phyloP scores from a whole-genome alignment of 2,888 invertebrate species.

The Limenitis camilla region DNA sequence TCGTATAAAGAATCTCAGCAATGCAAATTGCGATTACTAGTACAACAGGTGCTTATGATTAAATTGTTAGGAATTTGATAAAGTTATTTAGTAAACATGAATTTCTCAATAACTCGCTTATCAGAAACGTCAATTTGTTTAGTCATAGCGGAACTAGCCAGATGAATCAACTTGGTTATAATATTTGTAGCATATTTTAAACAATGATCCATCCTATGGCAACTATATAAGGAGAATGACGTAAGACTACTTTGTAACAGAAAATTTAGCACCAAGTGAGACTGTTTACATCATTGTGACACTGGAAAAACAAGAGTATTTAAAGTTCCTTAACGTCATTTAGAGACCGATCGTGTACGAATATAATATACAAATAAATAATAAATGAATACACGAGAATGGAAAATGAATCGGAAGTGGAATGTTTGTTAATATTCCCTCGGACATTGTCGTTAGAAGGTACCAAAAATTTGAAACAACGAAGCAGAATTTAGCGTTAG shows the following conservation, averaged over 20 bases:
- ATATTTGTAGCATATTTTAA: slow-evolving; percentile 4
- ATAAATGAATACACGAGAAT: too few species aligned
- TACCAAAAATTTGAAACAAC: too few species aligned
- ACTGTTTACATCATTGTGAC: neutral
- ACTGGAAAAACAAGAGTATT: slow-evolving; percentile 11
- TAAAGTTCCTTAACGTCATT: neutral
- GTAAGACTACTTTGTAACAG: slow-evolving; percentile 1
- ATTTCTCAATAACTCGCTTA: slow-evolving; percentile 31
- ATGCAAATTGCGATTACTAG: neutral
- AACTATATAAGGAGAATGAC: slow-evolving; percentile 2
- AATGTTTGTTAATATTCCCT: too few species aligned
- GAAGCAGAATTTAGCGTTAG: too few species aligned
- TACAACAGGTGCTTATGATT: slow-evolving; percentile 24
- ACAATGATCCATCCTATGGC: neutral
- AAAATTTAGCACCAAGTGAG: neutral
- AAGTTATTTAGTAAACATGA: slow-evolving; percentile 25
- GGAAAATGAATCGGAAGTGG: too few species aligned
- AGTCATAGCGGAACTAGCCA: slow-evolving; percentile 35
- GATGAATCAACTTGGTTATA: slow-evolving; percentile 37
- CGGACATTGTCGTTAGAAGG: too few species aligned
- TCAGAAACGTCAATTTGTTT: slow-evolving; percentile 33
- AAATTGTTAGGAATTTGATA: slow-evolving; percentile 29
- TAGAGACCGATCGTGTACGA: too few species aligned
- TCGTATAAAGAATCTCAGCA: neutral
- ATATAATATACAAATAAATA: too few species aligned